Conservation (phyloP, 1,140 invertebrate species). For the Pseudoatta argentina region DNA sequence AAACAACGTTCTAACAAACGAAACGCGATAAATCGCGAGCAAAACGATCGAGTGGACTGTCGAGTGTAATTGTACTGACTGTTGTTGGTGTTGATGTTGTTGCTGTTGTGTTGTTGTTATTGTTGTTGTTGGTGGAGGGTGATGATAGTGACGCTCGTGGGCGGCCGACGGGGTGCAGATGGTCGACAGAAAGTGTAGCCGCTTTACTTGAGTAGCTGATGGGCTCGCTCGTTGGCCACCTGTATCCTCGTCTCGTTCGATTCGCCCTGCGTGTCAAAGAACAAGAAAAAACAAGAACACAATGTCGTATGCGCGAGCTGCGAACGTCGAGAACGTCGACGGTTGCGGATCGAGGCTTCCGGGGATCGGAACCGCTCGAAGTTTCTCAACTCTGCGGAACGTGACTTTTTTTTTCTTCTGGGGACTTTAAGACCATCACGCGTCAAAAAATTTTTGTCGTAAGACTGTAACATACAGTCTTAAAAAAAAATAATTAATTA, state of each 20-base stretch:
- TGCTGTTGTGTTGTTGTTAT: slow-evolving; percentile 49
- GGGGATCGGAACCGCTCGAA: neutral
- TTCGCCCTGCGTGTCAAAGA: slow-evolving; percentile 88
- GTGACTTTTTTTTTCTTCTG: neutral
- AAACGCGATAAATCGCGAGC: slow-evolving; percentile 6
- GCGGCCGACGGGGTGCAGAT: slow-evolving; percentile 69
- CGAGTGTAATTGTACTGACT: slow-evolving; percentile 60
- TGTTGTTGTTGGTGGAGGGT: slow-evolving; percentile 33
- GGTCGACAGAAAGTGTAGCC: slow-evolving; percentile 70
- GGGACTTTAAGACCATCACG: too few relatives aligned
- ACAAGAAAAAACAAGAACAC: slow-evolving; percentile 76
- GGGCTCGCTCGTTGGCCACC: slow-evolving; percentile 92
- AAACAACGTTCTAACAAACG: slow-evolving; percentile 11
- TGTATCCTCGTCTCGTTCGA: slow-evolving; percentile 94
- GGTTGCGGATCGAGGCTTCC: neutral
- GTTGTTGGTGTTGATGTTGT: slow-evolving; percentile 37
- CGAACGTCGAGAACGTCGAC: neutral
- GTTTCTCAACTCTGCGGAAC: neutral
- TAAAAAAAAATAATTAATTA: too few relatives aligned
- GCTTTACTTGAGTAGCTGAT: slow-evolving; percentile 91
- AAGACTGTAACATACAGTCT: too few relatives aligned
- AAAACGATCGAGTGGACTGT: slow-evolving; percentile 38
- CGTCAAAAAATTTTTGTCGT: too few relatives aligned
- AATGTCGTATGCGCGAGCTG: slow-evolving; percentile 63
- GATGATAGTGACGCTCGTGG: slow-evolving; percentile 60